These are phyloP conservation scores for Drosophila rhopaloa DNA, from an alignment of 1,140 invertebrate genomes.

Conservation along the genomic window DNA sequence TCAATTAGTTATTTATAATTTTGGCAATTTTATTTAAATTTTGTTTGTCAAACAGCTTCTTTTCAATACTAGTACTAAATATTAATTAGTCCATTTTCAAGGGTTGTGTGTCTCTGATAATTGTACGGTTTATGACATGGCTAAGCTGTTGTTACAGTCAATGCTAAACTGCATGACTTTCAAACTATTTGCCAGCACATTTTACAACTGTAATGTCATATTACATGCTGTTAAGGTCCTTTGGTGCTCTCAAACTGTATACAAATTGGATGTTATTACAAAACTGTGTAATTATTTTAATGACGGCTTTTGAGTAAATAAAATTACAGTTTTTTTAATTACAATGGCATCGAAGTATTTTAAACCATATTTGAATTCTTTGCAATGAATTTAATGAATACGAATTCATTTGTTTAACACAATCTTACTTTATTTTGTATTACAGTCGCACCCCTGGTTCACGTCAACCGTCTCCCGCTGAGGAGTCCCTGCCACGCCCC, in stretches of 20 bases:
- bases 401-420: too few species aligned
- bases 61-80: background rate
- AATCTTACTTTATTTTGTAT: slow-evolving; percentile 37
- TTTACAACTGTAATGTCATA: background rate
- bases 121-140: slow-evolving; percentile 1
- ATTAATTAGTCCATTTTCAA: slow-evolving; percentile 27
- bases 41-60: slow-evolving; percentile 1
- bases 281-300: background rate
- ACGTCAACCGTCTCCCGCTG: slow-evolving; percentile 94
- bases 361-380: too few species aligned
- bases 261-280: too few species aligned
- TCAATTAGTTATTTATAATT: too few species aligned
- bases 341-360: too few species aligned
- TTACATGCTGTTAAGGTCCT: slow-evolving; percentile 3
- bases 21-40: background rate
- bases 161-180: background rate
- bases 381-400: too few species aligned
- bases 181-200: background rate
- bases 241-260: slow-evolving; percentile 15
- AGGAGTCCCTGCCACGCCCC: slow-evolving; percentile 86
- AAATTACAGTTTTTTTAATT: too few species aligned
- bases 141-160: slow-evolving; percentile 13
- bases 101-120: slow-evolving; percentile 11
- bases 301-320: too few species aligned
- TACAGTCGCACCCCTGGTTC: slow-evolving; percentile 94